A percentile compares a stretch with the other conserved stretches of the same genome.
phyloP scores from a whole-genome alignment of 2,797 vertebrate genomes.

The Sebastolobus alascanus region DNA sequence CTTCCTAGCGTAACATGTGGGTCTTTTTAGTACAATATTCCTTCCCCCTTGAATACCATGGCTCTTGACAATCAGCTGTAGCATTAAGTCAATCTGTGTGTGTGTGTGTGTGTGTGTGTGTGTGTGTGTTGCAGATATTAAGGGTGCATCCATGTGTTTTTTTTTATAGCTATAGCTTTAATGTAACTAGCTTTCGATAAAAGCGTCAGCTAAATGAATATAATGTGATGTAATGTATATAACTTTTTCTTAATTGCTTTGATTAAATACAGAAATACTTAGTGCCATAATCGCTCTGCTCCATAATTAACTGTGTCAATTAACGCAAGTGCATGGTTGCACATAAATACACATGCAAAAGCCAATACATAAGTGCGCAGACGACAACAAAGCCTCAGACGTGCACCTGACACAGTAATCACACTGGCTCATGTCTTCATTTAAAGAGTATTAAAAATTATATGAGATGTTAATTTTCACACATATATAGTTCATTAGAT shows the following conservation, averaged over 20 bases:
- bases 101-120: background rate
- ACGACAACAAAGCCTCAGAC: background rate
- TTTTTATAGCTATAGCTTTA: slow-evolving; percentile 20
- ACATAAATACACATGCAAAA: slow-evolving; percentile 14
- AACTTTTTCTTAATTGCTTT: slow-evolving; percentile 55
- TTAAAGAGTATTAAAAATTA: slow-evolving; percentile 25
- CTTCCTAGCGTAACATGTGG: background rate
- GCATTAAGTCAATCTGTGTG: background rate
- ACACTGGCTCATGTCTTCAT: slow-evolving; percentile 15
- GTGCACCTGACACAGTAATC: background rate
- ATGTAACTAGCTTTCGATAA: background rate
- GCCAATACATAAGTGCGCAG: background rate
- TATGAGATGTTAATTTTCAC: background rate
- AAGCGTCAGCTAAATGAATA: background rate
- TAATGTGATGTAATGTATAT: slow-evolving; percentile 11
- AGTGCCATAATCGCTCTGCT: slow-evolving; percentile 42
- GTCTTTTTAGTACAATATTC: background rate
- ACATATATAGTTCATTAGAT: background rate
- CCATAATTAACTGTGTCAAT: slow-evolving; percentile 40
- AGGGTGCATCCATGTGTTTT: slow-evolving; percentile 20
- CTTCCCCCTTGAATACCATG: background rate
- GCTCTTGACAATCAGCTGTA: background rate
- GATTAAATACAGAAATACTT: slow-evolving; percentile 58
- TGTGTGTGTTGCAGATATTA: slow-evolving; percentile 23
- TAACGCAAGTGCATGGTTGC: slow-evolving; percentile 3